Evolutionary conservation across 2,113 vertebrate genomes (phyloP).

Genomic region (Elgaria multicarinata): DNA sequence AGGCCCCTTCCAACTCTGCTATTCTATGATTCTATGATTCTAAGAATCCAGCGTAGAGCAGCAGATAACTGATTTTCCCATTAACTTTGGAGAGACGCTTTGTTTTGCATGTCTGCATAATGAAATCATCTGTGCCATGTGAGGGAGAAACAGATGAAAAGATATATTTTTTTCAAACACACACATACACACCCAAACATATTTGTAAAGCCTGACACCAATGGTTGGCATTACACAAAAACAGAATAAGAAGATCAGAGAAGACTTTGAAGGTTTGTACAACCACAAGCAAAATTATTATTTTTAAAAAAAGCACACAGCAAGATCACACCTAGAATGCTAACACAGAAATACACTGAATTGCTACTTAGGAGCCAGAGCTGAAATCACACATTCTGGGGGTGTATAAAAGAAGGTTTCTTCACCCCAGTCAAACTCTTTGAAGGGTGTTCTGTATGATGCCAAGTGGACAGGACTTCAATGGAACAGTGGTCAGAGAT

Average conservation of each 20-base stretch:
- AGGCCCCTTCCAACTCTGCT: too few relatives aligned
- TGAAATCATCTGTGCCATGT: not conserved
- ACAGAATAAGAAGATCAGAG: not conserved
- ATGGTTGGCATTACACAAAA: not conserved
- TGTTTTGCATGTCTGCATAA: not conserved
- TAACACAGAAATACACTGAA: not conserved
- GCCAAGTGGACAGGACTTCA: not conserved
- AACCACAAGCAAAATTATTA: constrained; percentile 5
- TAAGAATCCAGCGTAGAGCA: not conserved
- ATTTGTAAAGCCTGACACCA: not conserved
- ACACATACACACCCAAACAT: not conserved
- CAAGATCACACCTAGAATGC: not conserved
- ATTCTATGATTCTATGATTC: too few relatives aligned
- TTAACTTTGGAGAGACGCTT: not conserved
- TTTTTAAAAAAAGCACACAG: not conserved
- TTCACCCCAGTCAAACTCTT: not conserved
- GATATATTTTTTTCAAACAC: not conserved
- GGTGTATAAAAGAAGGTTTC: not conserved
- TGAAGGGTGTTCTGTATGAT: not conserved
- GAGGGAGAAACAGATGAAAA: not conserved
- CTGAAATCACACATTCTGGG: not conserved
- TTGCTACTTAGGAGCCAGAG: not conserved
- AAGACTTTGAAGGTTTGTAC: not conserved
- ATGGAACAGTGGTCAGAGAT: not conserved
- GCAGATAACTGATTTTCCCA: not conserved